A percentile compares a stretch with the other conserved stretches of the same genome.
Conservation (phyloP, 2,888 invertebrate genomes). For the Luperina nickerlii region DNA sequence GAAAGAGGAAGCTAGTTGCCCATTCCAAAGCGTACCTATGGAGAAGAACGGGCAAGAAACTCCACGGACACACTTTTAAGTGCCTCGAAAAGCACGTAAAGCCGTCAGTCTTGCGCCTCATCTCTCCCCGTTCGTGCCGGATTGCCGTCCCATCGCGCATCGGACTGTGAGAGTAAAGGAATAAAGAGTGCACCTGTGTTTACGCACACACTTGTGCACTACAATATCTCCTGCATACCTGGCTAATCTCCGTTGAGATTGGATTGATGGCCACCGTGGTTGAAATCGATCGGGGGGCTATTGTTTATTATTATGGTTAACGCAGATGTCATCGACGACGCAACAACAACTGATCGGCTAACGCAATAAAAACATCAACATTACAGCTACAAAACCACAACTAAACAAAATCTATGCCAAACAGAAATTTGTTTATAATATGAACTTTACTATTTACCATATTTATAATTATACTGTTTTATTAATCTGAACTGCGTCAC, state of each 20-base stretch:
- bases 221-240: background rate
- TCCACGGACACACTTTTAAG: too few relatives aligned
- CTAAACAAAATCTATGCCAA: constrained; percentile 6
- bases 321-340: background rate
- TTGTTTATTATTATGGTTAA: background rate
- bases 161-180: background rate
- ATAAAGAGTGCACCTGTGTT: background rate
- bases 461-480: background rate
- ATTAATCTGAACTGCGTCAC: constrained; percentile 62
- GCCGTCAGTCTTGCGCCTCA: background rate
- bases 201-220: background rate
- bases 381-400: constrained; percentile 31
- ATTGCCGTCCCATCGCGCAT: background rate
- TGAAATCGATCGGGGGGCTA: background rate
- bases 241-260: background rate
- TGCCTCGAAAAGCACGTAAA: background rate
- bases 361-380: constrained; percentile 48
- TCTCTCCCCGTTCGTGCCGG: background rate
- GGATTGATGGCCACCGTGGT: too few relatives aligned
- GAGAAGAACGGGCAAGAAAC: too few relatives aligned
- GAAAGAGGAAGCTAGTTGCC: too few relatives aligned
- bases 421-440: constrained; percentile 54
- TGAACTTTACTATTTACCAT: background rate
- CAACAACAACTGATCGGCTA: constrained; percentile 28
- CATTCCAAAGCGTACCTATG: too few relatives aligned